Evolutionary conservation across 1,140 invertebrate genomes (phyloP).

Genomic region (Ooceraea biroi): DNA sequence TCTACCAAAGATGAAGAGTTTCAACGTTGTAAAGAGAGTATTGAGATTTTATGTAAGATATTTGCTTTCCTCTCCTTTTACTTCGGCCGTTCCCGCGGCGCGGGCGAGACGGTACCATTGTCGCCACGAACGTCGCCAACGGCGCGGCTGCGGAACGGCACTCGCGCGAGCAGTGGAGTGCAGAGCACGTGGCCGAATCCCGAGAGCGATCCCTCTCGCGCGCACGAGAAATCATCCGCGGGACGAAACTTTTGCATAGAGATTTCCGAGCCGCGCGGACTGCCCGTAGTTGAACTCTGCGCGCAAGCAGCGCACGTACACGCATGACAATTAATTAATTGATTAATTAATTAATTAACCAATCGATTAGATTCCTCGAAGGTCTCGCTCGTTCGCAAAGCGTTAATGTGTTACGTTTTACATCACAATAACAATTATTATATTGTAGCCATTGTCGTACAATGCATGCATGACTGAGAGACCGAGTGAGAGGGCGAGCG

Average conservation of each 20-base stretch:
- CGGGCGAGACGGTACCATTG: neutral
- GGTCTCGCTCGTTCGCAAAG: slow-evolving; percentile 70
- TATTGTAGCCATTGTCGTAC: slow-evolving; percentile 78
- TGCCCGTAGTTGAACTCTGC: neutral
- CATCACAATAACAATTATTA: slow-evolving; percentile 78
- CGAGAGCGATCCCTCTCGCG: neutral
- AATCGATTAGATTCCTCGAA: slow-evolving; percentile 63
- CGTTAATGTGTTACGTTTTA: slow-evolving; percentile 75
- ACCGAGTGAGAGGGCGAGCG: slow-evolving; percentile 22
- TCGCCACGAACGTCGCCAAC: neutral
- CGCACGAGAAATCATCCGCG: slow-evolving; percentile 10
- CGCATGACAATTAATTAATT: slow-evolving; percentile 75
- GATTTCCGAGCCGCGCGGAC: slow-evolving; percentile 23
- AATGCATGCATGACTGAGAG: slow-evolving; percentile 67
- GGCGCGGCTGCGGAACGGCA: neutral
- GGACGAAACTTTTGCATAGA: slow-evolving; percentile 30
- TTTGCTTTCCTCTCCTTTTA: slow-evolving; percentile 58
- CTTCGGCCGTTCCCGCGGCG: slow-evolving; percentile 19
- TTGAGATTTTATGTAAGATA: slow-evolving; percentile 75
- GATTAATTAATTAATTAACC: slow-evolving; percentile 66
- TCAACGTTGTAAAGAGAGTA: slow-evolving; percentile 76
- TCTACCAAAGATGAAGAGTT: slow-evolving; percentile 86
- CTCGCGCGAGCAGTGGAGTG: slow-evolving; percentile 13
- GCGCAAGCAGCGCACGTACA: slow-evolving; percentile 30
- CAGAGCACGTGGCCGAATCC: slow-evolving; percentile 20